Evolutionary conservation across 2,113 vertebrate genomes (phyloP).

Genomic region (Sphyrna mokarran): DNA sequence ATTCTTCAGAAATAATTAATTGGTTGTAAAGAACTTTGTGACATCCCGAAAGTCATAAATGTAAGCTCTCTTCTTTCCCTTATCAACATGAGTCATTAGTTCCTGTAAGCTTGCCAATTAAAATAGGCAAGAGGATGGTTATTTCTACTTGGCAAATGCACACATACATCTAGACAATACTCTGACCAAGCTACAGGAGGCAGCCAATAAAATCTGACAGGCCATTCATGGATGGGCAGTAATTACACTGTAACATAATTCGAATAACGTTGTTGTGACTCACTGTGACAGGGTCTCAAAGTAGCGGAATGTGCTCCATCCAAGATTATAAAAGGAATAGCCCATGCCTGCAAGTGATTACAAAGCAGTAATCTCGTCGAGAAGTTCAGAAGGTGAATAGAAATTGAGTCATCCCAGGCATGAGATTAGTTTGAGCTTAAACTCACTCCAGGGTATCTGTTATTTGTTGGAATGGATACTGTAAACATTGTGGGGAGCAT

Average conservation of each 20-base stretch:
- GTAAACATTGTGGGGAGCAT: not conserved
- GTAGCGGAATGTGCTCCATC: not conserved
- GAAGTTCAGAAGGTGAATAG: not conserved
- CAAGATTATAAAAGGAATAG: not conserved
- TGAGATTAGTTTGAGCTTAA: not conserved
- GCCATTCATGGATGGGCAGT: not conserved
- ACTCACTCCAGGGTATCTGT: not conserved
- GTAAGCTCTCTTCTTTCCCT: not conserved
- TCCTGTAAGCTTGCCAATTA: not conserved
- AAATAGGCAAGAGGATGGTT: not conserved
- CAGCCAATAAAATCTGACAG: conserved; percentile 5
- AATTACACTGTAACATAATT: not conserved
- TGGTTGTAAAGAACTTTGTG: not conserved
- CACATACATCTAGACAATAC: not conserved
- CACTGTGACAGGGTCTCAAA: not conserved
- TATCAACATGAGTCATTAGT: not conserved
- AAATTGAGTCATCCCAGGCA: conserved; percentile 13
- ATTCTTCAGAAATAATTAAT: not conserved
- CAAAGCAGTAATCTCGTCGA: not conserved
- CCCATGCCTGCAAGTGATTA: not conserved
- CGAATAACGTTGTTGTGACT: not conserved
- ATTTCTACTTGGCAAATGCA: not conserved
- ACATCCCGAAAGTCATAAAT: not conserved
- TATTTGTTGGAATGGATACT: not conserved
- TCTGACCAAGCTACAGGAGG: not conserved